Evolutionary conservation across 1,140 invertebrate species (phyloP), one percentile per base, ranked within the genome.

Genomic region (Drosophila asahinai): DNA sequence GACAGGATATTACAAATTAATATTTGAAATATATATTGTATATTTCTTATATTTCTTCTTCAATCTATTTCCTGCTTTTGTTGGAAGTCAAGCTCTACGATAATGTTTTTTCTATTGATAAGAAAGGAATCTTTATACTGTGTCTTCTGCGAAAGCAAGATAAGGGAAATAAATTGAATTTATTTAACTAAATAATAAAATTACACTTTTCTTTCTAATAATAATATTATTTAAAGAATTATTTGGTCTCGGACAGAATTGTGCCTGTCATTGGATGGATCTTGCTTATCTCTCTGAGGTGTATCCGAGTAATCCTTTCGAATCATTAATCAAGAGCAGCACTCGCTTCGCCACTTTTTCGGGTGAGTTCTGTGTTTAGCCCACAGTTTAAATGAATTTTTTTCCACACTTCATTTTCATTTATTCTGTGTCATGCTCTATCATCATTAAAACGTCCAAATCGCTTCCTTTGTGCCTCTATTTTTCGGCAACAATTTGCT

Each of bases 401-500:
- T 78, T 61, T 80, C 73, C 70, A 60, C 71, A 73, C 71, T 74
- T 61, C 47, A 52, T 87, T 87, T 81, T 62, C 84, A 84, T 87
- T 84, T 89, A 87, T 87, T 89, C 86, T 38, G 71, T 90, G 86
- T 90, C 86, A 90, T 90, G 86, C 86, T 90, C 86, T 90, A 90
- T 90, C 86, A 90, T 90, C 81, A 90, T 90, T 90, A 90, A 90
- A 91, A 79, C 64, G 81, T 86, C 81, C 81, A 86, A 90, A 90
- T 90, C 86, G 86, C 81, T 90, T 90, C 86, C 86, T 86, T 90
- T 89, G 66, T 73, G 54, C 71, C 78, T 72, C 80, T 72, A 75
- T 76, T 87, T 89, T 90, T 90, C 86, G 86, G 86, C 86, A 90
- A 90, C 79, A 90, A 90, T 90, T 90, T 90, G 86, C 86, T 90